Evolutionary conservation across 2,888 invertebrate genomes (phyloP).

Genomic region (Acronicta alni): DNA sequence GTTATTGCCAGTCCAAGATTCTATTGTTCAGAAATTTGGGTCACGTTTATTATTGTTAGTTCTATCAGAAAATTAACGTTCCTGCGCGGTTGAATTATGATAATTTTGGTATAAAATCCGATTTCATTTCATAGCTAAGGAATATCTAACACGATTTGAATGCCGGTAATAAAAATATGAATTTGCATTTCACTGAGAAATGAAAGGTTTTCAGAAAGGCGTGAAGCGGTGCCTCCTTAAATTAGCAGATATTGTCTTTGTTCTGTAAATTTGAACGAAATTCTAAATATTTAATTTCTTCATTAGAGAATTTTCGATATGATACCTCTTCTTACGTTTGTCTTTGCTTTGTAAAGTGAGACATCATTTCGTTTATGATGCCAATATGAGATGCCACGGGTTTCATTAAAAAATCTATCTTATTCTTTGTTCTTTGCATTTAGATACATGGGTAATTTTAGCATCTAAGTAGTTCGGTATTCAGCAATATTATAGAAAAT

Average conservation of each 20-base stretch:
- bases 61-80: constrained; percentile 35
- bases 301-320: constrained; percentile 22
- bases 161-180: constrained; percentile 24
- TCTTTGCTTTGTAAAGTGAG: constrained; percentile 23
- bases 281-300: constrained; percentile 28
- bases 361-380: constrained; percentile 21
- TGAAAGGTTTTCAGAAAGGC: constrained; percentile 25
- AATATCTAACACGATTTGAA: constrained; percentile 22
- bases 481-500: too few relatives aligned
- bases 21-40: constrained; percentile 24
- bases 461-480: too few relatives aligned
- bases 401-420: constrained; percentile 38
- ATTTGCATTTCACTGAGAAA: constrained; percentile 18
- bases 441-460: too few relatives aligned
- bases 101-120: constrained; percentile 30
- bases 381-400: constrained; percentile 5
- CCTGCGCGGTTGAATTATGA: constrained; percentile 23
- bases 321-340: constrained; percentile 8
- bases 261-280: constrained; percentile 13
- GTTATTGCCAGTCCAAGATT: constrained; percentile 30
- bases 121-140: constrained; percentile 19
- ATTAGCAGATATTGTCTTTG: constrained; percentile 39
- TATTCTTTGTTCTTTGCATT: too few relatives aligned
- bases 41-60: constrained; percentile 35
- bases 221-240: constrained; percentile 6